Base-by-base conservation (phyloP, 2,888 invertebrate genomes). In the Lepidonotus clava region DNA sequence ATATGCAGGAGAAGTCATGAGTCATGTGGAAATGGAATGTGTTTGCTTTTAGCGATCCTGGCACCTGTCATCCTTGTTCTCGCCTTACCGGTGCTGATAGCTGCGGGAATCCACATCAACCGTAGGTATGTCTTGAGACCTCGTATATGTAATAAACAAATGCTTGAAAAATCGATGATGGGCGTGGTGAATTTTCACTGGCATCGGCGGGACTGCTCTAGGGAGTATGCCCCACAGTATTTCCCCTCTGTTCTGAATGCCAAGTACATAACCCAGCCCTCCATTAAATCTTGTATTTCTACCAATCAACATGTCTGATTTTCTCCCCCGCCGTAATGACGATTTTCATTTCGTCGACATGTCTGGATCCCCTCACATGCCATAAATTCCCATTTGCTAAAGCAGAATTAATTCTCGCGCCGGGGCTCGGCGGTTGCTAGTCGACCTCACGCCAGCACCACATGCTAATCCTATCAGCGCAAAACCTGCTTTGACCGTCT, bases 321-420 rank as follows among this genome's bases (percentile, higher is more conserved):
- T n/a, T n/a, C n/a, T n/a, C n/a, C n/a, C n/a, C n/a, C 28, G 61
- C 28, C 61, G 24, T 24, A 32, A 61, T 61, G 61, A 61, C 61
- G 61, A 32, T 61, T 61, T 61, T 61, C 61, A 61, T 61, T 61
- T 24, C 61, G 28, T 32, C 61, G 61, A 28, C 61, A 61, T 28
- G 61, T 61, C 61, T 61, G 61, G 28, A 28, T 61, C 61, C 61
- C 24, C 61, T 61, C 61, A 61, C 61, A n/a, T 24, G 61, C 28
- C 61, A 24, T 61, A 61, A 61, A 61, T 61, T 61, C 61, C 61
- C 61, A 61, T 61, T 61, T 61, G 24, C 61, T 61, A 61, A 61
- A 61, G 61, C 61, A 61, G 61, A 61, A 61, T 61, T 61, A 61
- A 61, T 61, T 61, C 61, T 32, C 61, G 24, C 24, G 61, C 24